These are phyloP conservation scores for Rousettus leschenaultii DNA, from an alignment of 2,113 vertebrate genomes.

Conservation along the genomic window DNA sequence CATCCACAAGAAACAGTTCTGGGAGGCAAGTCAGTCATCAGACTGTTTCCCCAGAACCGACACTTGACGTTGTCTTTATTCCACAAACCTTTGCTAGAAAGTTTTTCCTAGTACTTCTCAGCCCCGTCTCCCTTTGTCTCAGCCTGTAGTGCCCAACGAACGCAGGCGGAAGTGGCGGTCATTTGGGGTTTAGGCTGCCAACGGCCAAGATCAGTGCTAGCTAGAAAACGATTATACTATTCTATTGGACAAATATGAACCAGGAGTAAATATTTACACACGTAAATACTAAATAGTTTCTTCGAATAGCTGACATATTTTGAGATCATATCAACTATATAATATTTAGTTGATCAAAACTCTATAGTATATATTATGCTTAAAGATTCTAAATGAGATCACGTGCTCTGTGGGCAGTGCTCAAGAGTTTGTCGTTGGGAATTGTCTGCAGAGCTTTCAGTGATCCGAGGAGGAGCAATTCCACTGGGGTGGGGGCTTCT, in stretches of 20 bases:
- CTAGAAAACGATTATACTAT: background rate
- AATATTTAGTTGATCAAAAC: too few relatives aligned
- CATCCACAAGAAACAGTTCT: background rate
- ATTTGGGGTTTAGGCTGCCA: background rate
- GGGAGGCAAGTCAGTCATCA: background rate
- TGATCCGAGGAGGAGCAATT: background rate
- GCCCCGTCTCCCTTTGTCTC: too few relatives aligned
- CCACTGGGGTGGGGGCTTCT: too few relatives aligned
- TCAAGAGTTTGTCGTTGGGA: background rate
- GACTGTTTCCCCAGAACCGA: background rate
- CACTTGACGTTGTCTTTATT: background rate
- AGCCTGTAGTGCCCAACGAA: too few relatives aligned
- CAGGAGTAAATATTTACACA: background rate
- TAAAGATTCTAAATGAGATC: background rate
- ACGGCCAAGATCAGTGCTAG: background rate
- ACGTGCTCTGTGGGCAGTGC: background rate
- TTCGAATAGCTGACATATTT: background rate
- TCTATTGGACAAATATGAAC: background rate
- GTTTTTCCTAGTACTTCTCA: background rate
- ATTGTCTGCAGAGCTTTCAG: background rate
- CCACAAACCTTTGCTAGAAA: background rate
- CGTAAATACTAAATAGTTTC: background rate
- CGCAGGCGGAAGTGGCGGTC: too few relatives aligned
- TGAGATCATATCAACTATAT: background rate
- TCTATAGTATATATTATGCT: background rate